These are phyloP conservation scores for Eubasilissa regina DNA, from an alignment of 1,140 invertebrate genomes.

Conservation along the genomic window DNA sequence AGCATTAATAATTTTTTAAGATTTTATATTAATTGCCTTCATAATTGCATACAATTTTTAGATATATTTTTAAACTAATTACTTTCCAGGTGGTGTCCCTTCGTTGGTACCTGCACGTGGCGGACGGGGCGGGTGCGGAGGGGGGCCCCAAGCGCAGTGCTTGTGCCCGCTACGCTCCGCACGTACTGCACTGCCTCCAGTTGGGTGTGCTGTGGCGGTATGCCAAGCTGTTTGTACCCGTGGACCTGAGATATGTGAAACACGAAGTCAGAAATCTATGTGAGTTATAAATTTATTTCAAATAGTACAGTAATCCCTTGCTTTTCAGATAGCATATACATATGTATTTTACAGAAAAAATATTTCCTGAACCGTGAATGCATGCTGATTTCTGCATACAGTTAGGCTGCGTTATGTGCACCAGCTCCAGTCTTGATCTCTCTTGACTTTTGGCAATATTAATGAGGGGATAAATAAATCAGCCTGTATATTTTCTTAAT, in stretches of 20 bases:
- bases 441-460: no score
- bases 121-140: conserved; percentile 63
- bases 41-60: no score
- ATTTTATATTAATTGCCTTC: no score
- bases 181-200: conserved; percentile 83
- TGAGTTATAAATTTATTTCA: conserved; percentile 61
- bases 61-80: background rate
- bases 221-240: conserved; percentile 88
- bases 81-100: conserved; percentile 69
- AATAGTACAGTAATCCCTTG: background rate
- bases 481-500: no score
- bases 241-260: conserved; percentile 87
- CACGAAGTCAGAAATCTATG: conserved; percentile 82
- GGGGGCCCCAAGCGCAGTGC: conserved; percentile 60
- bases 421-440: no score
- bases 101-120: conserved; percentile 72
- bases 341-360: no score
- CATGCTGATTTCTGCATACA: no score
- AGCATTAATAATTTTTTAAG: no score
- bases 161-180: conserved; percentile 70
- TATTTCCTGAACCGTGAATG: no score
- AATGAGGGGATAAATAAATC: no score
- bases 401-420: no score
- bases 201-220: conserved; percentile 92
- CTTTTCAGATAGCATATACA: no score